Evolutionary conservation across 2,113 vertebrate genomes (phyloP).

Genomic region (Microcebus lehilahytsara): DNA sequence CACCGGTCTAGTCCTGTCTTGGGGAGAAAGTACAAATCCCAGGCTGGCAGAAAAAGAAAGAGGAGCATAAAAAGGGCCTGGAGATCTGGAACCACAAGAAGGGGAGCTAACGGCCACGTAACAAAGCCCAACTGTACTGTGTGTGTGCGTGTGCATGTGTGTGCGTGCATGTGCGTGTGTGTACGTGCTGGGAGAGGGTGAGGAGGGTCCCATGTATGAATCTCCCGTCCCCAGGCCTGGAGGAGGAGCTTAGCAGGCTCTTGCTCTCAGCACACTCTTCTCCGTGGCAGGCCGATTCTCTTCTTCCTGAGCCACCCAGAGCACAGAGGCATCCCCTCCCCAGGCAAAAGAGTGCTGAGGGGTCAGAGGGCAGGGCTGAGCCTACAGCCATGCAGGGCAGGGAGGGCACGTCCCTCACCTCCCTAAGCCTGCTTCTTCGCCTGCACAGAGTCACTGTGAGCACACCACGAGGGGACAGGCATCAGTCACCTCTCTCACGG

Average conservation of each 20-base stretch:
- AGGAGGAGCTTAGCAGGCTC: background rate
- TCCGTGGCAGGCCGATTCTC: accelerated
- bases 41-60: background rate
- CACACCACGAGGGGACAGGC: accelerated
- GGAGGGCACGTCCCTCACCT: background rate
- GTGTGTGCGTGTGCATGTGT: background rate
- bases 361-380: background rate
- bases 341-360: background rate
- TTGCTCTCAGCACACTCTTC: background rate
- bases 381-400: background rate
- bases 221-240: background rate
- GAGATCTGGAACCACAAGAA: background rate
- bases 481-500: accelerated
- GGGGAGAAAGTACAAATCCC: background rate
- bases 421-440: background rate
- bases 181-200: background rate
- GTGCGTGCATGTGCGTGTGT: background rate
- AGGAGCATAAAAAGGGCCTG: background rate
- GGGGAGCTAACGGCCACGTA: background rate
- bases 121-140: background rate
- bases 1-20: background rate
- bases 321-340: background rate
- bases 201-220: background rate
- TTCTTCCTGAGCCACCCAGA: background rate
- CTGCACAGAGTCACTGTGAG: background rate